Evolutionary conservation across 2,888 invertebrate species (phyloP).

Genomic region (Cynaeus angustus): DNA sequence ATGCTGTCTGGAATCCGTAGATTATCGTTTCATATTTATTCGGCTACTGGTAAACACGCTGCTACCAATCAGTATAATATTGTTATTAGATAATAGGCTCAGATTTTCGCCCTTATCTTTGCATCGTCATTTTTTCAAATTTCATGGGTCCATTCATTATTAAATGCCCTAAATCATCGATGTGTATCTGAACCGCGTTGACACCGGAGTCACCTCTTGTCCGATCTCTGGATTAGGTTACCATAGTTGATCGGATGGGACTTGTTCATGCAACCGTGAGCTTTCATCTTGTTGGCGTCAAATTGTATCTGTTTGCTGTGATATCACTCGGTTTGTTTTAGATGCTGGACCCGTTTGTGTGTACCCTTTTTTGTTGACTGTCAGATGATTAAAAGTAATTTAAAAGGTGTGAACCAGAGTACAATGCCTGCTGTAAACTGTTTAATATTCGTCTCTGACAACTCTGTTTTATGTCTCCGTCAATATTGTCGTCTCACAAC

Average conservation of each 20-base stretch:
- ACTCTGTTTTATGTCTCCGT: constrained; percentile 53
- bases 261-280: constrained; percentile 66
- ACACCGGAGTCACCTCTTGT: constrained; percentile 65
- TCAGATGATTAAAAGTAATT: constrained; percentile 58
- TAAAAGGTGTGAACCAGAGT: constrained; percentile 60
- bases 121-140: constrained; percentile 30
- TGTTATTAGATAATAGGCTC: constrained; percentile 50
- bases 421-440: constrained; percentile 57
- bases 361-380: constrained; percentile 50
- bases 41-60: constrained; percentile 41
- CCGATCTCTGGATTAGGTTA: constrained; percentile 65
- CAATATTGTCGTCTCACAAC: constrained; percentile 46
- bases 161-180: constrained; percentile 43
- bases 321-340: constrained; percentile 46
- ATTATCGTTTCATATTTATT: constrained; percentile 52
- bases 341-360: constrained; percentile 41
- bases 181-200: constrained; percentile 59
- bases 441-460: constrained; percentile 57
- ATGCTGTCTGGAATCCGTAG: constrained; percentile 60
- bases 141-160: constrained; percentile 4
- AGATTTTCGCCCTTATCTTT: constrained; percentile 37
- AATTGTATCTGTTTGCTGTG: constrained; percentile 52
- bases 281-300: constrained; percentile 60
- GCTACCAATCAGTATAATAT: constrained; percentile 46
- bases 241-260: constrained; percentile 63